phyloP scores from a whole-genome alignment of 2,888 invertebrate species.

The Thereva unica region DNA sequence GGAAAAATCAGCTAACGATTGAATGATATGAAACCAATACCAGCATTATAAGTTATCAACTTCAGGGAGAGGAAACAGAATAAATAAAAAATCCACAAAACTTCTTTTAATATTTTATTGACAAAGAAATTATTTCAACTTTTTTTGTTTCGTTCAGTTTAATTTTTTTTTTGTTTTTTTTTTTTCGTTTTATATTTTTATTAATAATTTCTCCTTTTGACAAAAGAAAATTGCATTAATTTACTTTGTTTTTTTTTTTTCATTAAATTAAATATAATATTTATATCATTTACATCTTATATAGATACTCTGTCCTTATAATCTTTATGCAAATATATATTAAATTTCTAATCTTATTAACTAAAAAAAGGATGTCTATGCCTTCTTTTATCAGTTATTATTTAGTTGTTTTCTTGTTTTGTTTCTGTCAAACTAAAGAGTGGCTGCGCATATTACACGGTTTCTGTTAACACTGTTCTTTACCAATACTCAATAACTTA shows the following conservation, averaged over 20 bases:
- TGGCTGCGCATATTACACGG: no score
- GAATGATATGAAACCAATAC: no score
- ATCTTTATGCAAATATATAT: conserved; percentile 36
- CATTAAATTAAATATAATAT: conserved; percentile 39
- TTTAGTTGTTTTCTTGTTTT: conserved; percentile 11
- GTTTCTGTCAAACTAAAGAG: neutral
- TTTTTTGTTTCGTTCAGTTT: neutral
- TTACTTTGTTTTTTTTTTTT: conserved; percentile 25
- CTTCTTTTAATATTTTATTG: conserved; percentile 39
- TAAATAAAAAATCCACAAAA: conserved; percentile 10
- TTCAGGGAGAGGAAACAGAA: no score
- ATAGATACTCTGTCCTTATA: conserved; percentile 23
- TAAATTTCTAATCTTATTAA: conserved; percentile 28
- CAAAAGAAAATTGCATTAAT: conserved; percentile 36
- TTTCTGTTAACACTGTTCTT: conserved; percentile 9
- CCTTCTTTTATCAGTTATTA: neutral
- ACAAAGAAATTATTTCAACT: conserved; percentile 39
- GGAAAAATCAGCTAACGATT: no score
- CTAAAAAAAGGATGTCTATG: conserved; percentile 3
- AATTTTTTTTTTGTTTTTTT: conserved; percentile 28
- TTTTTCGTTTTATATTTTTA: conserved; percentile 24
- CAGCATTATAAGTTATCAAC: no score
- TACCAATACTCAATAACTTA: conserved; percentile 6
- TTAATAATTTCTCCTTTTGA: conserved; percentile 35
- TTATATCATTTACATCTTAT: conserved; percentile 40